Base-by-base conservation (phyloP, 2,888 invertebrate species). In the Plusia festucae region DNA sequence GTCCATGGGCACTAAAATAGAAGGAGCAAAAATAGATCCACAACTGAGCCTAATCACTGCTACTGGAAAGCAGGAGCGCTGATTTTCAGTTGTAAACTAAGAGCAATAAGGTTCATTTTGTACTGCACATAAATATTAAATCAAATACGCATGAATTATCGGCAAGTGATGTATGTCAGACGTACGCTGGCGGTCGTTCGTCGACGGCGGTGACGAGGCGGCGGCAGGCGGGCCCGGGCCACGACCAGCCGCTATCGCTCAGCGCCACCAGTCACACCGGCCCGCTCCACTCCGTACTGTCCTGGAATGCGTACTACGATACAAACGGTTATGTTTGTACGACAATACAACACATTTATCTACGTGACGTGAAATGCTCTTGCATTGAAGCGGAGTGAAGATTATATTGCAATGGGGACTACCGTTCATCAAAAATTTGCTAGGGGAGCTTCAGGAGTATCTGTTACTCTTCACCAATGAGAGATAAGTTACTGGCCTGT, bases 221-320 rank as follows among this genome's bases (percentile, higher is more conserved):
- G 44, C 68, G 69, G 30, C 86, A 91, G 46, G 88, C 85, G 32
- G 93, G 92, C 15, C 91, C 92, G n/a, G 92, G 90, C 95, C 95
- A 95, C 74, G 84, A 79, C 95, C 95, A 95, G 69, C 90, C 94
- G 83, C 88, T 82, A 75, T 90, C 93, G 88, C 94, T 92, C 73
- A 93, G 82, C 58, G 95, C 95, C 79, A 95, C 93, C 91, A 92
- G 95, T 95, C 95, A 95, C 91, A 95, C 95, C 16, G 94, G 94
- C n/a, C 95, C 94, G 44, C 89, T 81, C 93, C 94, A 94, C 65
- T 93, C 93, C 8, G 88, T 85, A 75, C 81, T 90, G 32, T 93
- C 93, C 94, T 93, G 84, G 5, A 83, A 79, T 9, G 46, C 46
- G 46, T 49, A 18, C 46, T 49, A 49, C 46, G 46, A 49, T 49